Evolutionary conservation across 2,888 invertebrate species (phyloP).

Genomic region (Folsomia candida): DNA sequence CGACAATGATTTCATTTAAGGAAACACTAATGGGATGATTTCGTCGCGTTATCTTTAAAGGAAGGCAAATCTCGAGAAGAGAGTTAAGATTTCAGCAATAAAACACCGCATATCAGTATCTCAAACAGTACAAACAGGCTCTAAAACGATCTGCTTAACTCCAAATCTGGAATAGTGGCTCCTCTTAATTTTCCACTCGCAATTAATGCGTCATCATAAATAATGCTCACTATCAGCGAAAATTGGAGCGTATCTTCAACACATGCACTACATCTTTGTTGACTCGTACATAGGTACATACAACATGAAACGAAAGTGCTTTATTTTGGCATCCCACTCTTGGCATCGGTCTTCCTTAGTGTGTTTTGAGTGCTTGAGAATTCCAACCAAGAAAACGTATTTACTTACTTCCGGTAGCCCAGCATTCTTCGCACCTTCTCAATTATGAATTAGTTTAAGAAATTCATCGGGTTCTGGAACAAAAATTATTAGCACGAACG

Average conservation of each 20-base stretch:
- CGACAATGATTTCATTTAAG: neutral
- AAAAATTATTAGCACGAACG: constrained; percentile 16
- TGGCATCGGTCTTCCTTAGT: no score
- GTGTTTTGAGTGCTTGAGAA: no score
- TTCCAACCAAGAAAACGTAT: no score
- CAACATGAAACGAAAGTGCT: no score
- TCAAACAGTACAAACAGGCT: no score
- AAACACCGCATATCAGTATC: neutral
- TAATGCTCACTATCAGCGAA: neutral
- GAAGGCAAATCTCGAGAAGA: neutral
- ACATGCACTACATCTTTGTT: no score
- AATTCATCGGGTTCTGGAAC: neutral
- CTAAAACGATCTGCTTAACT: neutral
- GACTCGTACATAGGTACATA: no score
- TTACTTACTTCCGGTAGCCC: neutral
- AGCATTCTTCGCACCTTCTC: neutral
- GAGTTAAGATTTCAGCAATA: neutral
- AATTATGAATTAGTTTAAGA: neutral
- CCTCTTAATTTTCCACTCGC: neutral
- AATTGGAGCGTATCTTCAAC: no score
- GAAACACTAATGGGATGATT: neutral
- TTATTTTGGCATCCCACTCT: no score
- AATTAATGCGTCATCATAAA: neutral
- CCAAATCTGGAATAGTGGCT: neutral
- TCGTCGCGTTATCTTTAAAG: neutral